Evolutionary conservation across 2,888 invertebrate species (phyloP).

Genomic region (Coronaproctus castanopsis): DNA sequence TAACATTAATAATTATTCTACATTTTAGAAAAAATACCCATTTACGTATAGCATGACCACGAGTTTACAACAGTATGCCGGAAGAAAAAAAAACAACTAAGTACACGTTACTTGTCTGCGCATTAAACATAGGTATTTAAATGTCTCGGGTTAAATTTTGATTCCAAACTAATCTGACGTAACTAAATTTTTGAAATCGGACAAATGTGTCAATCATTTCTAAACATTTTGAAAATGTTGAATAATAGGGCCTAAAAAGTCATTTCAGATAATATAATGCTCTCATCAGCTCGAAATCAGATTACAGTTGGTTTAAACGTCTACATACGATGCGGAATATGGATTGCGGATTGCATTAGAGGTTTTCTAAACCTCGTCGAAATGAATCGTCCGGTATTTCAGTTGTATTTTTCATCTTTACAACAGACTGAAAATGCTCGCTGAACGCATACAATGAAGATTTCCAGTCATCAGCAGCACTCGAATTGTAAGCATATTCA

Average conservation of each 20-base stretch:
- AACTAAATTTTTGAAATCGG: background rate
- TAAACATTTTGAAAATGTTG: background rate
- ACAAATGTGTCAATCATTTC: background rate
- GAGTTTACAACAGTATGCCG: too few relatives aligned
- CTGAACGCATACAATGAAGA: too few relatives aligned
- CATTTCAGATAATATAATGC: background rate
- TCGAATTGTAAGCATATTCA: too few relatives aligned
- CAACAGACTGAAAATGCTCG: too few relatives aligned
- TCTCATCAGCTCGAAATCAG: background rate
- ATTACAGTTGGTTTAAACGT: background rate
- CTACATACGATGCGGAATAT: background rate
- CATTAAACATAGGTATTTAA: background rate
- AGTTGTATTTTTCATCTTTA: too few relatives aligned
- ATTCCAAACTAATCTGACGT: background rate
- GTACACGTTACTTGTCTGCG: too few relatives aligned
- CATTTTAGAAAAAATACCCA: too few relatives aligned
- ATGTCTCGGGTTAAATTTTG: background rate
- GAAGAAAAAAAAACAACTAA: too few relatives aligned
- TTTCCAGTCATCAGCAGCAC: too few relatives aligned
- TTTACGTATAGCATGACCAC: too few relatives aligned
- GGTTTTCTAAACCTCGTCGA: background rate
- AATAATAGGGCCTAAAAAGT: background rate
- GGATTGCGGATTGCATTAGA: background rate
- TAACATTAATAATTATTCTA: too few relatives aligned
- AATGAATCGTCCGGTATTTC: background rate